Evolutionary conservation across 2,113 vertebrate genomes (phyloP), one percentile per base, ranked within the genome.

Genomic region (Psilopogon haemacephalus): DNA sequence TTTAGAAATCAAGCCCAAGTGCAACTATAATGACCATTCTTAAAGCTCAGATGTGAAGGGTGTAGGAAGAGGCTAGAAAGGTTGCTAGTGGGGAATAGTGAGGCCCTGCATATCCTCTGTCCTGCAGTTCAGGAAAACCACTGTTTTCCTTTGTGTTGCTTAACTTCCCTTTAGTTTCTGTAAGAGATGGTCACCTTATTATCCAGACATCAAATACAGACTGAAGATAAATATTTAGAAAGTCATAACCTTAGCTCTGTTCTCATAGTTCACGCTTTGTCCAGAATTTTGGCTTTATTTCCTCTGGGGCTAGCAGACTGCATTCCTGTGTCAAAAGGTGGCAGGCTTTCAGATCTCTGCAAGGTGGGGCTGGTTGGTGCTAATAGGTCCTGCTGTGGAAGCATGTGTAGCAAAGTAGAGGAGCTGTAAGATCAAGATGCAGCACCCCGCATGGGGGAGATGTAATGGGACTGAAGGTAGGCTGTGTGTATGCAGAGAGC

Each of bases 1-100:
- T 48, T 55, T 32, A 70, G 40, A 71, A 74, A 93, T 15, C 67
- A 81, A 77, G 55, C 69, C 69, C 64, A 11, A 48, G 15, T 5
- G 7, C 37, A 74, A 46, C 27, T 71, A 10, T 75, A 74, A n/a
- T 1, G 3, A 78, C 84, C 38, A 18, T 42, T 48, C 20, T 59
- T 72, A 78, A 37, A 74, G 38, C 23, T 79, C 26, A 48, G 37
- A 84, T 72, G 14, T 79, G 28, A 87, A 89, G 33, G 44, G 55
- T 21, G 92, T 82, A 72, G 15, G 67, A 93, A 73, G 73, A 83
- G 20, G 84, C 56, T 63, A 42, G 37, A 84, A 75, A 90, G 46
- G 50, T 13, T 35, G 30, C 1, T 3, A 67, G 54, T 6, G n/a
- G n/a, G 21, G 30, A 76, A 30, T 23, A 24, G 48, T 27, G 46